Percentiles rank a stretch among this genome's conserved stretches.
phyloP scores from a whole-genome alignment of 2,113 vertebrate genomes.

The Apteryx owenii region DNA sequence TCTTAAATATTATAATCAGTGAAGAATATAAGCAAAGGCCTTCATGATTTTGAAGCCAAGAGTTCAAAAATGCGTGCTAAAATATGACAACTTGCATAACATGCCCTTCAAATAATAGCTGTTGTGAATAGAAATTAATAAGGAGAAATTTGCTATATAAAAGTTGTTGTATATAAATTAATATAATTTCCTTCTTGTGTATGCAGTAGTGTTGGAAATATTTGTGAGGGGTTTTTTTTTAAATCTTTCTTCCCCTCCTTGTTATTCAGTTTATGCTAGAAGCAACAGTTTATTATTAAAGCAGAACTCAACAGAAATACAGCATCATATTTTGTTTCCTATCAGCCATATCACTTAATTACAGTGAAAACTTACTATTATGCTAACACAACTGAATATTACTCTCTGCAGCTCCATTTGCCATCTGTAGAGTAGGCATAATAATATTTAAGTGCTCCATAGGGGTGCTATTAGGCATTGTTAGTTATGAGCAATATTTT shows the following conservation, averaged over 20 bases:
- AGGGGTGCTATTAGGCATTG: neutral
- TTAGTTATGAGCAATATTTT: neutral
- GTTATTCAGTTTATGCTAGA: neutral
- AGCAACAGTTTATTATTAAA: neutral
- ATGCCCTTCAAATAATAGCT: neutral
- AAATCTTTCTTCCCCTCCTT: neutral
- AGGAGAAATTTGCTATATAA: neutral
- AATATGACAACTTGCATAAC: neutral
- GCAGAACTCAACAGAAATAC: neutral
- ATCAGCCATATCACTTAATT: neutral
- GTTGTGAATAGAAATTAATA: neutral
- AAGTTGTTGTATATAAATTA: neutral
- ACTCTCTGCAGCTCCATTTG: neutral
- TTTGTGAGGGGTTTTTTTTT: neutral
- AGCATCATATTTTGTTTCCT: neutral
- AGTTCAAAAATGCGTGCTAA: neutral
- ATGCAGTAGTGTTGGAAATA: neutral
- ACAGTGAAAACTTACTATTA: neutral
- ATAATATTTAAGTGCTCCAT: neutral
- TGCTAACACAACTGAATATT: neutral
- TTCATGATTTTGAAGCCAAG: neutral
- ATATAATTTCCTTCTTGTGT: neutral
- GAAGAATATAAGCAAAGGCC: neutral
- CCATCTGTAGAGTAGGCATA: neutral
- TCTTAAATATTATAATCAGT: neutral